Evolutionary conservation across 2,113 vertebrate genomes (phyloP), one percentile per base, ranked within the genome.

Genomic region (Periophthalmus modestus): DNA sequence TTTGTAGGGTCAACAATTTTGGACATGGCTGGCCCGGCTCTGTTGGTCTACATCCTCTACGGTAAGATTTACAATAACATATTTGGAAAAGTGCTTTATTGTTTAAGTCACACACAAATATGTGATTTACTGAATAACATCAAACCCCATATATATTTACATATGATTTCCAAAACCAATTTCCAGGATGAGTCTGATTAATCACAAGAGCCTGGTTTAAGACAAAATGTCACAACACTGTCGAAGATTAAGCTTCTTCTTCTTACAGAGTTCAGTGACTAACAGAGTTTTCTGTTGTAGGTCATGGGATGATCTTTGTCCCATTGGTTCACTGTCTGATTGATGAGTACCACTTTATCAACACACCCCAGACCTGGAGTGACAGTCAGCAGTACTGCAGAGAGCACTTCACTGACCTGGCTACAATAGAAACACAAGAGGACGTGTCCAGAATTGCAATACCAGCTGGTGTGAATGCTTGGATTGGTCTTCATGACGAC

Each of bases 401-500:
- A 43, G 7, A 43, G 39, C 6, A 43, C 39, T 43, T 63, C 68
- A 5, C 13, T 0, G 72, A 74, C 21, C 28, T 82, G 72, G 72
- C 75, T 11, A 46, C 14, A 0, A 12, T 72, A 1, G 12, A 54
- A 13, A 54, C 2, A n/a, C n/a, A 50, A 19, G 33, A 52, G 4
- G 57, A 82, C 57, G 11, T 75, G 33, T 18, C 10, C 13, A 63
- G 28, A 15, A 18, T 18, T 28, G 15, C 6, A 4, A 34, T 33
- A 15, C 61, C 61, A 18, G 7, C 14, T 28, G 58, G 23, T 57
- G 5, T 0, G 1, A 12, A 3, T 6, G 33, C 14, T 7, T 63
- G 61, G 61, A 63, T 63, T 34, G 61, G 59, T 16, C 24, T 62
- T 47, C 46, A 47, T 54, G 52, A 59, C 12, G n/a, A 57, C n/a